These are phyloP conservation scores for Mareca penelope DNA, from an alignment of 2,797 vertebrate species.

Conservation along the genomic window DNA sequence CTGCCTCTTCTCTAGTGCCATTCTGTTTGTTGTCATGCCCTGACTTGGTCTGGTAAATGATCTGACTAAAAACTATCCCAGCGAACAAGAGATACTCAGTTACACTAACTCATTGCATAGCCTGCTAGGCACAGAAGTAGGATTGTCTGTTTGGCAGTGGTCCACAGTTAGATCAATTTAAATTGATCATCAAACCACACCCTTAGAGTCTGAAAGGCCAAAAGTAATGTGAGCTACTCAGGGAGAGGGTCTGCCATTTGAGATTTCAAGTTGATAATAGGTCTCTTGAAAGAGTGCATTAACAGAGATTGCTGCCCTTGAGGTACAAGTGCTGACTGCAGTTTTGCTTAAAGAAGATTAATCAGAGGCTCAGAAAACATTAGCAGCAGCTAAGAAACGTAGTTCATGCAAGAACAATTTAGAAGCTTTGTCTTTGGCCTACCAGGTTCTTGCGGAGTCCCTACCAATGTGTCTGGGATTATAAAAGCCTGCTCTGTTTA, in stretches of 20 bases:
- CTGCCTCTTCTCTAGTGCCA: background rate
- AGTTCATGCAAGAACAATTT: background rate
- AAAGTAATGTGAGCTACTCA: background rate
- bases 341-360: conserved; percentile 32
- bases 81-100: background rate
- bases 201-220: background rate
- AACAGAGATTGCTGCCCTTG: conserved; percentile 15
- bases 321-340: conserved; percentile 9
- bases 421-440: background rate
- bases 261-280: background rate
- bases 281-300: conserved; percentile 6
- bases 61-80: background rate
- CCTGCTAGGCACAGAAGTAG: background rate
- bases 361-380: conserved; percentile 19
- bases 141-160: background rate
- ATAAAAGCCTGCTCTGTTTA: background rate
- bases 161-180: conserved; percentile 13
- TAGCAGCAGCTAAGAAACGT: background rate
- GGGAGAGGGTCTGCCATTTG: background rate
- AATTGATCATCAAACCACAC: conserved; percentile 49
- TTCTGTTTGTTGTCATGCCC: background rate
- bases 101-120: background rate
- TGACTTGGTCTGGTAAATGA: background rate
- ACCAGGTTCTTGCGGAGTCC: background rate
- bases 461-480: background rate